A percentile compares a stretch with the other conserved stretches of the same genome.
Conservation (phyloP, 2,113 vertebrate species). For the Cacatua alba region DNA sequence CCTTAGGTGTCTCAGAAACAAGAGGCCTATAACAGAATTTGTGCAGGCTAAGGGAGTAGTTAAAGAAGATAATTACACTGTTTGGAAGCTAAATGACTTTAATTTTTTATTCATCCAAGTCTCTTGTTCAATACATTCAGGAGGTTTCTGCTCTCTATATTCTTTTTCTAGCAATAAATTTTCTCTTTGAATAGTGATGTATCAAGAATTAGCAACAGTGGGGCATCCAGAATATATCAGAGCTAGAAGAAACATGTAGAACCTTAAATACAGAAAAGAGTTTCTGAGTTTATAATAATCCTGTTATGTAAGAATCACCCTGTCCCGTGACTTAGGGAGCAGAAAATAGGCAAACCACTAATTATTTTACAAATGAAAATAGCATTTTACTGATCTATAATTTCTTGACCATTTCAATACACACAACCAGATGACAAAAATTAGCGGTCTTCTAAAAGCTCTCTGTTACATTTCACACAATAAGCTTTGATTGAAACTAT, state of each 20-base stretch:
- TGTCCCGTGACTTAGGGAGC: not conserved
- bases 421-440: not conserved
- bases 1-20: constrained; percentile 19
- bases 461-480: not conserved
- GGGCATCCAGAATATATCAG: not conserved
- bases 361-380: not conserved
- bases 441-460: not conserved
- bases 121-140: not conserved
- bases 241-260: not conserved
- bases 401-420: not conserved
- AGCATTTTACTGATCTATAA: not conserved
- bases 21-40: not conserved
- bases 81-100: not conserved
- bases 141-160: not conserved
- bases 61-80: not conserved
- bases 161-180: not conserved
- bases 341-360: not conserved
- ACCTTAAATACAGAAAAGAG: not conserved
- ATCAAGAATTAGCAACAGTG: not conserved
- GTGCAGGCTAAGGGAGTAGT: not conserved
- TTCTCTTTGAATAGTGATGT: not conserved
- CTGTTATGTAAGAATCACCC: not conserved
- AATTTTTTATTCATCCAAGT: not conserved
- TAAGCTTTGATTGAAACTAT: not conserved
- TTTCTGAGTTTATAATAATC: not conserved